Conservation (phyloP, 1,140 invertebrate genomes). For the Micrasema minimum region DNA sequence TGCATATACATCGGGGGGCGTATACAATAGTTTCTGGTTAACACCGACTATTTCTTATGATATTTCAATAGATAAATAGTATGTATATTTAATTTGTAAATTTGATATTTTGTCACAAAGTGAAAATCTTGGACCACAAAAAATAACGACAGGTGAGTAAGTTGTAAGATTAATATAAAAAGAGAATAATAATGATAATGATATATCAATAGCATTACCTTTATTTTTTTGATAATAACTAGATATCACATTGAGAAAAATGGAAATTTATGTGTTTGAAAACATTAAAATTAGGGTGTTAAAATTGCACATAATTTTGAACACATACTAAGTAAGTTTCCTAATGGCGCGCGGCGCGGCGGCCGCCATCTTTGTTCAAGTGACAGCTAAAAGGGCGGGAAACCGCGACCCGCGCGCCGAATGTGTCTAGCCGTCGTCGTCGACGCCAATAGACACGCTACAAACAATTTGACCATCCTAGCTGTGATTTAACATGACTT, state of each 20-base stretch:
- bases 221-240: slow-evolving; percentile 51
- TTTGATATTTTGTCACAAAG: slow-evolving; percentile 45
- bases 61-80: slow-evolving; percentile 44
- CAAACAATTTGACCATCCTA: slow-evolving; percentile 51
- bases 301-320: slow-evolving; percentile 54
- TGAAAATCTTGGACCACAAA: slow-evolving; percentile 51
- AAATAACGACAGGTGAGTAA: slow-evolving; percentile 51
- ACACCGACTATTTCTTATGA: slow-evolving; percentile 29
- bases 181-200: slow-evolving; percentile 40
- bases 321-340: slow-evolving; percentile 51
- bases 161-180: slow-evolving; percentile 41
- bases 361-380: slow-evolving; percentile 4
- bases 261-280: slow-evolving; percentile 52
- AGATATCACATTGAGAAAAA: slow-evolving; percentile 54
- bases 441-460: slow-evolving; percentile 25
- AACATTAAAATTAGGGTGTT: slow-evolving; percentile 49
- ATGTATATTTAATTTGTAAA: slow-evolving; percentile 47
- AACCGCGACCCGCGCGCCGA: slow-evolving; percentile 10
- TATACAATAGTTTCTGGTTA: slow-evolving; percentile 48
- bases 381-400: slow-evolving; percentile 20
- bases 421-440: slow-evolving; percentile 11
- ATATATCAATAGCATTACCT: slow-evolving; percentile 42
- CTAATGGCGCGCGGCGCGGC: slow-evolving; percentile 18
- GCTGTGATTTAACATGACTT: slow-evolving; percentile 51
- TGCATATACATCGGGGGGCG: slow-evolving; percentile 42